These are phyloP conservation scores for Prionace glauca DNA, from an alignment of 2,797 vertebrate genomes.

Conservation along the genomic window DNA sequence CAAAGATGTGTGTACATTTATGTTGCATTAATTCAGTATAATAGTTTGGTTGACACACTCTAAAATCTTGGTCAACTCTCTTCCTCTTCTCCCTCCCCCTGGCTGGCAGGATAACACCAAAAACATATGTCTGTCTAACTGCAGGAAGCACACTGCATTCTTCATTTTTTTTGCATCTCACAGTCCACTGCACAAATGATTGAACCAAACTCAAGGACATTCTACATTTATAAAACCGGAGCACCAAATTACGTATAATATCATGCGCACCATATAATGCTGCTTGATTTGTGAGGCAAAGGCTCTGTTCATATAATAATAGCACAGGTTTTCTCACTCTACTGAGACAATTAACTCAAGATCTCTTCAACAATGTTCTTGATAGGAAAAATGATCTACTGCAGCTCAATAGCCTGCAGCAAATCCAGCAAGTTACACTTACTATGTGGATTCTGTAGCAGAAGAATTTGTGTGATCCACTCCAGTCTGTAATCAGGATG, in stretches of 20 bases:
- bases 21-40: background rate
- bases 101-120: background rate
- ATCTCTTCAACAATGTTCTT: background rate
- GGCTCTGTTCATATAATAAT: background rate
- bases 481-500: no score
- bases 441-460: background rate
- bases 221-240: background rate
- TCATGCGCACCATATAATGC: background rate
- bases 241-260: background rate
- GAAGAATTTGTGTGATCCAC: no score
- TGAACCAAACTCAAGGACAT: background rate
- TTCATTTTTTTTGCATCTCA: background rate
- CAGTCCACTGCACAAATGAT: background rate
- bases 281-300: background rate
- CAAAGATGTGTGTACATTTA: background rate
- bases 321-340: background rate
- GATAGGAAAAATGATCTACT: background rate
- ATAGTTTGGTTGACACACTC: background rate
- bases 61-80: background rate
- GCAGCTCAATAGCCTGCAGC: background rate
- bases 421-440: background rate
- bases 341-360: background rate
- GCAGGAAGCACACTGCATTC: background rate
- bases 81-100: background rate
- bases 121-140: background rate